Base-by-base conservation (phyloP, 2,888 invertebrate genomes). In the Lycaena phlaeas region DNA sequence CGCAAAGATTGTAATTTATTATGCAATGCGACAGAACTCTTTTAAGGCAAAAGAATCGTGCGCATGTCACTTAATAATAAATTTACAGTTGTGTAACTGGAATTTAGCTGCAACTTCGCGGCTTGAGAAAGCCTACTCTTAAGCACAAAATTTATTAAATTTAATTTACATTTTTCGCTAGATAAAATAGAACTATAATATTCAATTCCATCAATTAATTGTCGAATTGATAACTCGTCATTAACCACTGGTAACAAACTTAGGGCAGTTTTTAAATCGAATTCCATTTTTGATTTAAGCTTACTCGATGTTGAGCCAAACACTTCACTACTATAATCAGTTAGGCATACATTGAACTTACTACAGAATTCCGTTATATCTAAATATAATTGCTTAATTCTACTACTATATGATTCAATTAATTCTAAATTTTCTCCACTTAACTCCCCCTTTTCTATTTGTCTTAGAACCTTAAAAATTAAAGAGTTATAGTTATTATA, bases 181-280 rank as follows among this genome's bases (percentile, higher is more conserved):
- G 15, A 25, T 5, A 39, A 25, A 14, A 14, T 30, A 39, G 39
- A 39, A 4, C n/a, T 25, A n/a, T 39, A 39, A n/a, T 39, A 40
- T 9, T 40, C 34, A 34, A 40, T 40, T 12, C 25, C 14, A 11
- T 40, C 34, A n/a, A 34, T 40, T 26, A 39, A 26, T 39, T 39
- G 39, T 14, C 18, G 15, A 3, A 27, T 39, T 10, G 10, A 15
- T n/a, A n/a, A n/a, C n/a, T n/a, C n/a, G n/a, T n/a, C n/a, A n/a
- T n/a, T n/a, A n/a, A n/a, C n/a, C n/a, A n/a, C n/a, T n/a, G n/a
- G n/a, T n/a, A n/a, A n/a, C n/a, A n/a, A n/a, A n/a, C n/a, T n/a
- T n/a, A n/a, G n/a, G n/a, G n/a, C n/a, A n/a, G n/a, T n/a, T n/a
- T n/a, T n/a, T n/a, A n/a, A n/a, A n/a, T n/a, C n/a, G n/a, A n/a